Evolutionary conservation across 2,113 vertebrate species (phyloP).

Genomic region (Vireo altiloquus): DNA sequence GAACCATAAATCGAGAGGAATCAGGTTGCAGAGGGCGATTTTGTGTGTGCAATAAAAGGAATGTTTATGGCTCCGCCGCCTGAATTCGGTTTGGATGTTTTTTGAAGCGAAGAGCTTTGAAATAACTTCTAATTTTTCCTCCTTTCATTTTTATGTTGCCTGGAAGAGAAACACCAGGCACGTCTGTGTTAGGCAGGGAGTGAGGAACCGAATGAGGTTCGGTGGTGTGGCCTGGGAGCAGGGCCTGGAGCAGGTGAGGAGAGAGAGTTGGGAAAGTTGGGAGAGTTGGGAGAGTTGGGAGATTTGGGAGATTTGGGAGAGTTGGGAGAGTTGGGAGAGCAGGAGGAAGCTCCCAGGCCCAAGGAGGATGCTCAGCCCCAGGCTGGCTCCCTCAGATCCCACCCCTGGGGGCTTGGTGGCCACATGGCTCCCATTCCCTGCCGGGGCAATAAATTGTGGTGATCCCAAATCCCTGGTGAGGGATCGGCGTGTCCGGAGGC

Average conservation of each 20-base stretch:
- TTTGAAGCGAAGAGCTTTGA: slow-evolving; percentile 17
- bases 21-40: slow-evolving; percentile 16
- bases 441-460: background rate
- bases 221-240: no score
- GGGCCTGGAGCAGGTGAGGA: background rate
- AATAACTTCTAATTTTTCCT: background rate
- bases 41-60: slow-evolving; percentile 7
- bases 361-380: background rate
- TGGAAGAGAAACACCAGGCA: background rate
- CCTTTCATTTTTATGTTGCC: background rate
- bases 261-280: background rate
- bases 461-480: background rate
- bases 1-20: slow-evolving; percentile 13
- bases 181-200: accelerated
- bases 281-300: no score
- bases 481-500: background rate
- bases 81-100: background rate
- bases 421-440: background rate
- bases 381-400: background rate
- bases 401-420: background rate
- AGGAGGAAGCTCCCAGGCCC: background rate
- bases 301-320: background rate
- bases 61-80: background rate
- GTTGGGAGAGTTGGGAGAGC: background rate
- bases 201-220: background rate